Evolutionary conservation across 2,113 vertebrate species (phyloP).

Genomic region (Semicossyphus pulcher): DNA sequence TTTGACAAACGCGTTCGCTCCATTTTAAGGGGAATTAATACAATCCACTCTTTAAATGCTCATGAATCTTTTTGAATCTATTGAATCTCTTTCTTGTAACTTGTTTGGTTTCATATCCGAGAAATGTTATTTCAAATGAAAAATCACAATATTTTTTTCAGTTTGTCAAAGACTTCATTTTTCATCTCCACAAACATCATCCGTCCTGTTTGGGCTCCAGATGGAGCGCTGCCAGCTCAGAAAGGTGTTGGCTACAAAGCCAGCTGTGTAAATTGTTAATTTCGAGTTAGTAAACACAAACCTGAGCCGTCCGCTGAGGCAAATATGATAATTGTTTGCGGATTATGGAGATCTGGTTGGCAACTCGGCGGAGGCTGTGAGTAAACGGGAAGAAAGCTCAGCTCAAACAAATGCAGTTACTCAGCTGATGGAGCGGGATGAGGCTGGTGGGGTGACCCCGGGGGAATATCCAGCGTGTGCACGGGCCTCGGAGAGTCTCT

Average conservation of each 20-base stretch:
- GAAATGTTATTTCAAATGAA: neutral
- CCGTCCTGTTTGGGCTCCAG: conserved; percentile 43
- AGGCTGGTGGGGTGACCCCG: conserved; percentile 43
- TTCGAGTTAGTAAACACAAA: conserved; percentile 81
- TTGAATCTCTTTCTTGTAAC: too few relatives aligned
- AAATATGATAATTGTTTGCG: conserved; percentile 85
- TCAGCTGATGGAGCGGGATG: conserved; percentile 57
- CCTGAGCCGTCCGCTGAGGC: conserved; percentile 75
- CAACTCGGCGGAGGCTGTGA: conserved; percentile 77
- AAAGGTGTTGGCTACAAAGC: conserved; percentile 77
- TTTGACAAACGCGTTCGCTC: neutral
- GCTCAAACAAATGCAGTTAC: conserved; percentile 79
- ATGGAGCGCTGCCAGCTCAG: conserved; percentile 63
- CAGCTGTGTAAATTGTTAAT: conserved; percentile 84
- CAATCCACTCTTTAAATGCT: neutral
- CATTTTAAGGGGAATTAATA: neutral
- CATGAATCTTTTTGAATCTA: neutral
- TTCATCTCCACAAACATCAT: conserved; percentile 28
- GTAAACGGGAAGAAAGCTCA: conserved; percentile 79
- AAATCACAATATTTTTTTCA: conserved; percentile 37
- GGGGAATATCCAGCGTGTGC: conserved; percentile 50
- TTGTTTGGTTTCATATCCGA: conserved; percentile 6
- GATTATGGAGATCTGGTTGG: conserved; percentile 81
- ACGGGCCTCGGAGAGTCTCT: conserved; percentile 50
- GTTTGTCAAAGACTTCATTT: conserved; percentile 28